Conservation (phyloP, 2,888 invertebrate genomes). For the Iphiclides podalirius region DNA sequence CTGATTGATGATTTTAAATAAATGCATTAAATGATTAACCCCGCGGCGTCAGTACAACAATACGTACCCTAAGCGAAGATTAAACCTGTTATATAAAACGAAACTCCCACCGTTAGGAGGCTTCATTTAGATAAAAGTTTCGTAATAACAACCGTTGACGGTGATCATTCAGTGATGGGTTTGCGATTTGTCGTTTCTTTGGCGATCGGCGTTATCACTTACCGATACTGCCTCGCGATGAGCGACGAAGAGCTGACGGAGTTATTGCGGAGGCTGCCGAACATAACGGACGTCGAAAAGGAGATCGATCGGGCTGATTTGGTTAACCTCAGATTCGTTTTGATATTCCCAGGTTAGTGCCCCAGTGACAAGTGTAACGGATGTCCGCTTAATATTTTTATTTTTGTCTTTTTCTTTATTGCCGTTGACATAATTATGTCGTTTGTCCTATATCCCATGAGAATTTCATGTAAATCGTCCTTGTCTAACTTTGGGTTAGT, state of each 20-base stretch:
- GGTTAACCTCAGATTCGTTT: conserved; percentile 7
- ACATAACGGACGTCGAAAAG: conserved; percentile 11
- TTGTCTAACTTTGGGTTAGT: too few species aligned
- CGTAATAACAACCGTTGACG: conserved; percentile 6
- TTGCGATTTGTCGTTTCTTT: conserved; percentile 7
- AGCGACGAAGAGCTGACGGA: conserved; percentile 10
- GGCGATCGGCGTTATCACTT: conserved; percentile 1
- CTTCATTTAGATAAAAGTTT: conserved; percentile 19
- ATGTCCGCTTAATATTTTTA: too few species aligned
- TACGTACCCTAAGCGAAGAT: conserved; percentile 14
- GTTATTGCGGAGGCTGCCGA: conserved; percentile 5
- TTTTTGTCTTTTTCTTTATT: too few species aligned
- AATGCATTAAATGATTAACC: neutral
- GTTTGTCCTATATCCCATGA: too few species aligned
- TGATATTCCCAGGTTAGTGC: conserved; percentile 21
- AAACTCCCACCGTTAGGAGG: conserved; percentile 16
- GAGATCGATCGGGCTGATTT: conserved; percentile 9
- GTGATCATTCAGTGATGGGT: conserved; percentile 1
- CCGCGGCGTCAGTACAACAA: conserved; percentile 5
- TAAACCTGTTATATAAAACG: conserved; percentile 21
- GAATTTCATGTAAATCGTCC: too few species aligned
- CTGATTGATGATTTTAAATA: too few species aligned
- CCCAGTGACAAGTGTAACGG: neutral
- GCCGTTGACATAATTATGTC: too few species aligned
- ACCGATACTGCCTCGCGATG: conserved; percentile 5